Evolutionary conservation across 2,113 vertebrate species (phyloP).

Genomic region (Catharus minimus): DNA sequence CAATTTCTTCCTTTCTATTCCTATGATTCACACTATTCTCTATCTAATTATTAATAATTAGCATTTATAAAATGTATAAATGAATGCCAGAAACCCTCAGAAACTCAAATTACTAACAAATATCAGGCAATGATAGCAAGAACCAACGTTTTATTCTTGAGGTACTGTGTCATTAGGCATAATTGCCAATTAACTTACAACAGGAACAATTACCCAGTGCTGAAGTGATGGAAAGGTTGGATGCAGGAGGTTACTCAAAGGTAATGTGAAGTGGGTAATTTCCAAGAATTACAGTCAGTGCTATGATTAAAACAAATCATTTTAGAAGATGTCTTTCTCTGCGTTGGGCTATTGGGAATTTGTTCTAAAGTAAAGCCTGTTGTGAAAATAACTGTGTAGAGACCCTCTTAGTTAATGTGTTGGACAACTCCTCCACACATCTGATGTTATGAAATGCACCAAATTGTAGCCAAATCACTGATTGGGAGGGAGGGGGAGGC

Average conservation of each 20-base stretch:
- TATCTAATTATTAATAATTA: neutral
- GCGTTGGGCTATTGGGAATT: neutral
- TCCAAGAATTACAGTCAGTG: neutral
- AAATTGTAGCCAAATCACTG: neutral
- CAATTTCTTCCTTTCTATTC: neutral
- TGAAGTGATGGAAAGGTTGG: neutral
- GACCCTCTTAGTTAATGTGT: neutral
- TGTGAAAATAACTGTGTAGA: neutral
- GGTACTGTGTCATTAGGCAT: neutral
- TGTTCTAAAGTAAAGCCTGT: neutral
- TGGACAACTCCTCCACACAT: neutral
- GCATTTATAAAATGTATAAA: neutral
- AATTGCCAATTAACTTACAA: slow-evolving; percentile 13
- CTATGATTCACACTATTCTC: neutral
- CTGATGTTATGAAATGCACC: neutral
- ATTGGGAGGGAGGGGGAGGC: neutral
- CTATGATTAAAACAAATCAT: neutral
- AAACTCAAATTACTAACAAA: neutral
- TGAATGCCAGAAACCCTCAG: neutral
- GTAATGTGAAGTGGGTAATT: neutral
- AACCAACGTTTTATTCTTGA: slow-evolving; percentile 3
- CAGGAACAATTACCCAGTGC: neutral
- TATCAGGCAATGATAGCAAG: neutral
- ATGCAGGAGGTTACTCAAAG: neutral
- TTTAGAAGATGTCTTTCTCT: neutral